Conservation (phyloP, 1,140 invertebrate genomes). For the Pseudomyrmex cubaensis region DNA sequence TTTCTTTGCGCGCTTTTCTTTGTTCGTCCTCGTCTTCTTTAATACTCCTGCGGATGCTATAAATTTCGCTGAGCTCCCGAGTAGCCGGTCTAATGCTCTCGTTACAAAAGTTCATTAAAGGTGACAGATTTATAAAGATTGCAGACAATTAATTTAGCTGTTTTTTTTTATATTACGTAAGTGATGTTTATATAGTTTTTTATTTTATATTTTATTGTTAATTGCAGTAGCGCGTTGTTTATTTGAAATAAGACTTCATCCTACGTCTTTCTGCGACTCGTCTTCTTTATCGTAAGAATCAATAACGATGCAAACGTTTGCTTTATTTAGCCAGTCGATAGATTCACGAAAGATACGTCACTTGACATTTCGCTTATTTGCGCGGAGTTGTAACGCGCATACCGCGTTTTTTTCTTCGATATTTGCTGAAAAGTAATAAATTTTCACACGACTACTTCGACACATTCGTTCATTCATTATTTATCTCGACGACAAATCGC, state of each 20-base stretch:
- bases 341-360: conserved; percentile 59
- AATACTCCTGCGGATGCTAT: conserved; percentile 40
- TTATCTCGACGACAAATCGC: conserved; percentile 13
- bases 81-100: conserved; percentile 29
- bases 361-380: conserved; percentile 53
- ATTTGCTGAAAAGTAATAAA: conserved; percentile 71
- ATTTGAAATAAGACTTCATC: no score
- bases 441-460: conserved; percentile 38
- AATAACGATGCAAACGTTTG: conserved; percentile 15
- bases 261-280: no score
- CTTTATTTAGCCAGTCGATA: conserved; percentile 69
- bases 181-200: not conserved
- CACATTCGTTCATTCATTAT: conserved; percentile 12
- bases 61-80: conserved; percentile 46
- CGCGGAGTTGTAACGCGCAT: conserved; percentile 7
- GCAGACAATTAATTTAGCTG: conserved; percentile 7
- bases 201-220: conserved; percentile 20
- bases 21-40: conserved; percentile 15
- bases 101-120: conserved; percentile 35
- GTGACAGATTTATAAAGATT: conserved; percentile 36
- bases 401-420: not conserved
- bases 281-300: conserved; percentile 13
- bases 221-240: not conserved
- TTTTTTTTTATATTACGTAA: no score
- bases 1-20: conserved; percentile 27